Evolutionary conservation across 1,140 invertebrate species (phyloP), one percentile per base, ranked within the genome.

Genomic region (Diachasma alloeum): DNA sequence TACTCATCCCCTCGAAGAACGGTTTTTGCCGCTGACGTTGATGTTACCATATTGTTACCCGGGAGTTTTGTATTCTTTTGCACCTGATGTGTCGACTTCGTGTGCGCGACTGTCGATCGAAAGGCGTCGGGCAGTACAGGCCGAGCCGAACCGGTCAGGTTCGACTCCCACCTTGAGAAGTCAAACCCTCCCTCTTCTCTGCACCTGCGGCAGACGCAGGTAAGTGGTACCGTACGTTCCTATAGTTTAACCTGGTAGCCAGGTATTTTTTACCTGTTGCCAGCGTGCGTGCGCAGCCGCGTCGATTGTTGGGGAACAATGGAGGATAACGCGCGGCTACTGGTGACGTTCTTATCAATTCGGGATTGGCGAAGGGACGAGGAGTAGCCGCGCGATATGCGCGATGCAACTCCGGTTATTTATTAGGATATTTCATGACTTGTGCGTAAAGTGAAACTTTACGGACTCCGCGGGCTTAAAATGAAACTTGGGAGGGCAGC

Each of bases 211-310:
- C 67, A 63, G 77, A 17, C 31, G 31, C 31, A 6, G 26, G 24
- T 31, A 31, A 59, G 53, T 59, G 53, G 56, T 59, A 22, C 8
- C 24, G 17, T 59, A 22, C 24, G 0, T 59, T 31, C 15, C 31
- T 26, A 48, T 44, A 44, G 15, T 56, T 37, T 22, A 13, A 17
- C 36, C 73, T 74, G 74, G 78, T 78, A 77, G 78, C 75, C 53
- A 73, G 75, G 74, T 78, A 72, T 69, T 53, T 66, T 79, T 82
- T 87, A 86, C 86, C 85, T 87, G 86, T 87, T 87, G 86, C 84
- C 75, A 72, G 72, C 69, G 56, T 82, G 79, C 81, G 80, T 79
- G 79, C 81, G 80, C 83, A 74, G n/a, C 15, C 15, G 15, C 6
- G 13, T 10, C 39, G 10, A 42, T 42, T 42, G 39, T 42, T 42